Evolutionary conservation across 2,888 invertebrate species (phyloP).

Genomic region (Caenorhabditis auriculariae): DNA sequence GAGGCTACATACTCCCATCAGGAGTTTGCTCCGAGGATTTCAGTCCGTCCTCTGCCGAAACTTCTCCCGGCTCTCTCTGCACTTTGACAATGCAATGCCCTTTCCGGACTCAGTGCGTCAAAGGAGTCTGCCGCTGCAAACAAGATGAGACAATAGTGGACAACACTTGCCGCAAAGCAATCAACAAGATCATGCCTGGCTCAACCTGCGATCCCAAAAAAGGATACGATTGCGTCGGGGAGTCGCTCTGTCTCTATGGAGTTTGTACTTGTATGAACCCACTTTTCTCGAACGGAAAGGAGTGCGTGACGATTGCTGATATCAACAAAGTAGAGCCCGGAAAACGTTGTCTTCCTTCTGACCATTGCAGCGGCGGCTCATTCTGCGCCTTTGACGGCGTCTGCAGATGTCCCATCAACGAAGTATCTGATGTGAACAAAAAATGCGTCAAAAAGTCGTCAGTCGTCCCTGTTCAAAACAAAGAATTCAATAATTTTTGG

Average conservation of each 20-base stretch:
- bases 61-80: slow-evolving; percentile 48
- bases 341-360: slow-evolving; percentile 41
- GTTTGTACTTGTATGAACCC: slow-evolving; percentile 52
- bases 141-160: slow-evolving; percentile 56
- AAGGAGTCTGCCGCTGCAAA: slow-evolving; percentile 58
- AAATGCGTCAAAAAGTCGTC: slow-evolving; percentile 42
- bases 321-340: slow-evolving; percentile 45
- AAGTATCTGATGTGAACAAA: slow-evolving; percentile 45
- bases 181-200: slow-evolving; percentile 50
- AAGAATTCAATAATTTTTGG: slow-evolving; percentile 14
- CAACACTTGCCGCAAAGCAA: slow-evolving; percentile 48
- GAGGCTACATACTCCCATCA: slow-evolving; percentile 8
- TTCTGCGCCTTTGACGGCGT: slow-evolving; percentile 31
- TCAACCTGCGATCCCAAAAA: slow-evolving; percentile 50
- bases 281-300: slow-evolving; percentile 46
- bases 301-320: slow-evolving; percentile 44
- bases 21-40: slow-evolving; percentile 1
- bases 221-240: slow-evolving; percentile 57
- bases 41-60: not conserved
- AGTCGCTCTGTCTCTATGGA: slow-evolving; percentile 44
- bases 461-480: slow-evolving; percentile 31
- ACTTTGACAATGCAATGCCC: slow-evolving; percentile 49
- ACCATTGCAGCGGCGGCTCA: slow-evolving; percentile 47
- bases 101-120: slow-evolving; percentile 53
- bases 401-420: slow-evolving; percentile 47